phyloP scores from a whole-genome alignment of 2,888 invertebrate genomes.

The Villa cingulata region DNA sequence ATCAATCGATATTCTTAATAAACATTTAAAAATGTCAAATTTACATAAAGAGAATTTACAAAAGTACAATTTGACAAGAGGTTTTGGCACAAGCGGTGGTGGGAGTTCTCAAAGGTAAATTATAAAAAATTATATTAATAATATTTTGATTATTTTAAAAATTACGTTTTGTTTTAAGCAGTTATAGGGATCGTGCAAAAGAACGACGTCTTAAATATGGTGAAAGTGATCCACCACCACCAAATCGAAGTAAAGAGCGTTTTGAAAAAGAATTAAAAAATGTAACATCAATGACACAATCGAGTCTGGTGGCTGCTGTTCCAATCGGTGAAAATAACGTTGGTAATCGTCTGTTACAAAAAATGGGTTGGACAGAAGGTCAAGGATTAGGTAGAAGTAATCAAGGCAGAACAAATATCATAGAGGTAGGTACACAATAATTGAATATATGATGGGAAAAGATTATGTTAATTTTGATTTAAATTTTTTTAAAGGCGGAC shows the following conservation, averaged over 20 bases:
- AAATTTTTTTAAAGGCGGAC: conserved; percentile 24
- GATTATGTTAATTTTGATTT: not conserved
- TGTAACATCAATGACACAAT: conserved; percentile 31
- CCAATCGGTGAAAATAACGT: conserved; percentile 74
- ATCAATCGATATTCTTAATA: conserved; percentile 71
- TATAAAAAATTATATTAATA: not conserved
- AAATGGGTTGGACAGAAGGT: conserved; percentile 99
- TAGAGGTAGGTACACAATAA: conserved; percentile 50
- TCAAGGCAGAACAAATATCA: conserved; percentile 85
- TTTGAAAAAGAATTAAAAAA: conserved; percentile 46
- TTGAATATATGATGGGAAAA: no score
- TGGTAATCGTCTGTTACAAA: conserved; percentile 87
- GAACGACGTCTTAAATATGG: conserved; percentile 90
- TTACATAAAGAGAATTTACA: conserved; percentile 80
- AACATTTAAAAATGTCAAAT: conserved; percentile 87
- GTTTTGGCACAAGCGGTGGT: conserved; percentile 12
- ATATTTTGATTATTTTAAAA: not conserved
- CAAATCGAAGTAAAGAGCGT: conserved; percentile 58
- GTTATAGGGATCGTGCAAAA: conserved; percentile 89
- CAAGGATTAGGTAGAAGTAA: conserved; percentile 87
- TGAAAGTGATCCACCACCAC: conserved; percentile 65
- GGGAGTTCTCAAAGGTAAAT: conserved; percentile 8
- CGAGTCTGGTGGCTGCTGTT: conserved; percentile 27
- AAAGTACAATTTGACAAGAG: conserved; percentile 36
- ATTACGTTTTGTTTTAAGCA: conserved; percentile 11